Percentiles rank a stretch among this genome's conserved stretches.
These are phyloP conservation scores for Artibeus jamaicensis DNA, from an alignment of 2,797 vertebrate genomes.

Conservation along the genomic window DNA sequence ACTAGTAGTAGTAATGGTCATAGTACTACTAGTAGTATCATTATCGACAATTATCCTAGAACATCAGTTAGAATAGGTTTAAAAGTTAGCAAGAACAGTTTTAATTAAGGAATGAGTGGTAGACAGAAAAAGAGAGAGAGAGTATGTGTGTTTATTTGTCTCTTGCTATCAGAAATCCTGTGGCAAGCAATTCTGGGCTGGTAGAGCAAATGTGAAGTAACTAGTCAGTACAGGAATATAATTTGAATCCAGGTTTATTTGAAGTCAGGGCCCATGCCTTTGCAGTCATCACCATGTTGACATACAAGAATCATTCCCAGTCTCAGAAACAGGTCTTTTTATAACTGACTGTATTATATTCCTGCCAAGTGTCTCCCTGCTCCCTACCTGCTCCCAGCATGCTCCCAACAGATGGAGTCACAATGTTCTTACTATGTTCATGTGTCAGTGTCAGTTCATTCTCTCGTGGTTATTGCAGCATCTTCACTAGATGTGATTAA, in stretches of 20 bases:
- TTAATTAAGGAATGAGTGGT: neutral
- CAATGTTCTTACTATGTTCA: neutral
- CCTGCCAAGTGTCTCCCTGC: neutral
- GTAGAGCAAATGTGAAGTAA: neutral
- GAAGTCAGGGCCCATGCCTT: neutral
- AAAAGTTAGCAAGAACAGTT: neutral
- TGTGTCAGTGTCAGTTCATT: neutral
- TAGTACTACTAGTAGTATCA: neutral
- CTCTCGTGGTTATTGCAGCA: fast-evolving
- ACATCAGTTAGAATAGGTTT: neutral
- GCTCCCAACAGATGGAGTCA: neutral
- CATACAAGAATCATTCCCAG: fast-evolving
- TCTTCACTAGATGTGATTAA: neutral
- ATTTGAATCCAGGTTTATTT: neutral
- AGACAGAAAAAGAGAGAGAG: neutral
- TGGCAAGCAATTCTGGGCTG: neutral
- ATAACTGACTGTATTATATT: neutral
- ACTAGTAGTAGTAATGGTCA: neutral
- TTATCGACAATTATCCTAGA: neutral
- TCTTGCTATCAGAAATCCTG: neutral
- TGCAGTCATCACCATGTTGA: neutral
- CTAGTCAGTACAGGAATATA: neutral
- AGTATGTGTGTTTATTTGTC: neutral
- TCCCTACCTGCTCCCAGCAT: no score
- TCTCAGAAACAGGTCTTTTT: neutral